Base-by-base conservation (phyloP, 2,888 invertebrate species). In the Troides aeacus region DNA sequence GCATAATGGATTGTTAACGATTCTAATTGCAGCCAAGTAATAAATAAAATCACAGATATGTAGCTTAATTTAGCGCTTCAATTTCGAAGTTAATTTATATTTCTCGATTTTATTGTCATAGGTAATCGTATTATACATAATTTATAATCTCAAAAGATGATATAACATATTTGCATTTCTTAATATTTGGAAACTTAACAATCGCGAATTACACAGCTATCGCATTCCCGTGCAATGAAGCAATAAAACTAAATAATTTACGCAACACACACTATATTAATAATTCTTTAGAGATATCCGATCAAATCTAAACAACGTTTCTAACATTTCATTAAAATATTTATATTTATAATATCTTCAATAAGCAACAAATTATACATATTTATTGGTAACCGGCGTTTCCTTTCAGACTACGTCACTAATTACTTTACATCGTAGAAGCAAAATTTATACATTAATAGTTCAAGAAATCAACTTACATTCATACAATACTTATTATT, bases 331-430 rank as follows among this genome's bases (percentile, higher is more conserved):
- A 85, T 89, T 85, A 86, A 87, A 86, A 83, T 73, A 85, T 72
- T 70, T 69, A 79, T 89, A 89, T 87, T 89, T 85, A 90, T 87
- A 89, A 86, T 87, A 90, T 88, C 85, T 87, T 92, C 89, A 92
- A 90, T 91, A 90, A 90, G 88, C 91, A 92, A 92, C 92, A 91
- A 91, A 87, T 89, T 86, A 90, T 90, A 90, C 85, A 70, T 70
- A 88, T 90, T 89, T 90, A 92, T 89, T 92, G 92, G 92, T 92
- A 92, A 92, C 92, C 92, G 91, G 91, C 92, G 92, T 89, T 92
- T 92, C 84, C 87, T 90, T 87, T 92, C 91, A 92, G 92, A 92
- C 92, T 92, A 92, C 88, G 86, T 59, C 73, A 89, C 89, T 91
- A 91, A 88, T 84, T 87, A 88, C 82, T 85, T 85, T 89, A 90